These are phyloP conservation scores for Thera britannica DNA, from an alignment of 2,888 invertebrate genomes.

Conservation along the genomic window DNA sequence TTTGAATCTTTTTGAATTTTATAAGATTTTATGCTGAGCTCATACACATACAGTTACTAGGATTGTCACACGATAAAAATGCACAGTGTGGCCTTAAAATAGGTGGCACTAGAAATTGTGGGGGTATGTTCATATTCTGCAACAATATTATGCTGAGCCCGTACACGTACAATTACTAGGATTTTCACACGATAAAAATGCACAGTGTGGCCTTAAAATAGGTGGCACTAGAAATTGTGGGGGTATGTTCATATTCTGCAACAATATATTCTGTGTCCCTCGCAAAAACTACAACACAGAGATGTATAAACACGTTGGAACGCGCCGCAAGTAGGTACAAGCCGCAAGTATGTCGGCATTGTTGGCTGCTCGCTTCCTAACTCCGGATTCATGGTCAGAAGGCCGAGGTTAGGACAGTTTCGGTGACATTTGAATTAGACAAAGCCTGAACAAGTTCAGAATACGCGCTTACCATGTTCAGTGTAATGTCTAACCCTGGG, in stretches of 20 bases:
- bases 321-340: constrained; percentile 29
- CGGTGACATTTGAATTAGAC: constrained; percentile 34
- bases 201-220: background rate
- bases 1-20: too few relatives aligned
- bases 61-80: too few relatives aligned
- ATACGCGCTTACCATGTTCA: background rate
- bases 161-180: too few relatives aligned
- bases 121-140: constrained; percentile 15
- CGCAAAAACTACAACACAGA: constrained; percentile 33
- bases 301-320: constrained; percentile 34
- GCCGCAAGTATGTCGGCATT: constrained; percentile 35
- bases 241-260: constrained; percentile 15
- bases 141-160: background rate
- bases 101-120: too few relatives aligned
- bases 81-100: background rate
- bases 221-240: too few relatives aligned
- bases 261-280: constrained; percentile 18
- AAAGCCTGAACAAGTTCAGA: constrained; percentile 12
- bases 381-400: constrained; percentile 36
- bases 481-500: background rate
- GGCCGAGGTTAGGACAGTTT: constrained; percentile 27
- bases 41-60: too few relatives aligned
- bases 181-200: too few relatives aligned
- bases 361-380: constrained; percentile 35
- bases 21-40: too few relatives aligned